Base-by-base conservation (phyloP, 2,797 vertebrate species). In the Poeciliopsis paucimaculata region DNA sequence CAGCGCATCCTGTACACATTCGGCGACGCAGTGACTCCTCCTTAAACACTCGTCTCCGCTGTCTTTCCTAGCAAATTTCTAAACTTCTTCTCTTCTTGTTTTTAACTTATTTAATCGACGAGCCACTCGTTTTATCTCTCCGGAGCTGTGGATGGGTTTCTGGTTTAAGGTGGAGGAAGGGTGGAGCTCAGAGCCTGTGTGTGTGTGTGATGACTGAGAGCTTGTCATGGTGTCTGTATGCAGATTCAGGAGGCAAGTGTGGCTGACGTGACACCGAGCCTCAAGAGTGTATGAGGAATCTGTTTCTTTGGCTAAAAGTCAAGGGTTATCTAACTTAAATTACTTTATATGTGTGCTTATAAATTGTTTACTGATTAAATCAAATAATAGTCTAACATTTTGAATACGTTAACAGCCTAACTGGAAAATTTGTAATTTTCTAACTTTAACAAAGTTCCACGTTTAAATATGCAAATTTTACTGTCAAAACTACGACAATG, bases 381-480 rank as follows among this genome's bases (percentile, higher is more conserved):
- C 78, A 46, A 86, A 75, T 84, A 60, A 47, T 85, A 90, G 86
- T 87, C 85, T 87, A 86, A 89, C 82, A 86, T 86, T 94, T 92
- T 90, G 75, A 81, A 89, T 87, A 87, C 76, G 78, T 94, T 91
- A 89, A 89, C 77, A 91, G 90, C 90, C 89, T 90, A 81, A 92
- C 47, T 83, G 80, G 39, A 43, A 43, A 70, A 70, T 87, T 80
- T 85, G 71, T 89, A 43, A 90, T 94, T 93, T 95, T 93, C 34
- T 93, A 91, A 89, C 85, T 77, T 73, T 82, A 79, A 86, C 80
- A 34, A 87, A 75, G 86, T 77, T 87, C 86, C 83, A 87, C 68
- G 79, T 86, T 86, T 88, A 89, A 90, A 92, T 95, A 93, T 92
- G 91, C 89, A 92, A 87, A 93, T 89, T 88, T 86, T 80, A 79